Conservation (phyloP, 2,113 vertebrate genomes). For the Murina feae region DNA sequence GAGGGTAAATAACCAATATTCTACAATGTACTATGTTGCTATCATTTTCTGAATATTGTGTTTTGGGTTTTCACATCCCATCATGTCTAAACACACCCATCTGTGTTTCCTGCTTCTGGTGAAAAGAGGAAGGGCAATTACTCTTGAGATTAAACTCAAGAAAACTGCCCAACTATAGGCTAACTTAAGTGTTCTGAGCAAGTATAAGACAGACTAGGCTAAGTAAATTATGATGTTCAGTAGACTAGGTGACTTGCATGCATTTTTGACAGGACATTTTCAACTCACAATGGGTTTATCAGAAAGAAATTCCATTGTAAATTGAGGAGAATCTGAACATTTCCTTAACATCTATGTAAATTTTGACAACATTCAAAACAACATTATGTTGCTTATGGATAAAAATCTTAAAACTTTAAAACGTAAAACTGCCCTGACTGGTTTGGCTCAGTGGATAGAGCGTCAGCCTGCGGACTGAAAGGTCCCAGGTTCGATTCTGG, state of each 20-base stretch:
- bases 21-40: neutral
- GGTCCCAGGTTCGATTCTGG: no score
- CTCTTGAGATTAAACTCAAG: neutral
- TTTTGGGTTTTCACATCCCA: neutral
- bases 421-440: no score
- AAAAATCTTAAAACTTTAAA: neutral
- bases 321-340: neutral
- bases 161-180: neutral
- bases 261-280: neutral
- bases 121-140: neutral
- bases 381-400: neutral
- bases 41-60: neutral
- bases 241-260: neutral
- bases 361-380: neutral
- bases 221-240: neutral
- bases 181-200: neutral
- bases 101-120: neutral
- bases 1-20: neutral
- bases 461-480: no score
- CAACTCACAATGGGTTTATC: neutral
- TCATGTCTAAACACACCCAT: neutral
- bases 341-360: neutral
- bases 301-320: neutral
- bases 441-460: no score
- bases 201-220: neutral